phyloP scores from a whole-genome alignment of 1,140 invertebrate genomes.

The Trissolcus basalis region DNA sequence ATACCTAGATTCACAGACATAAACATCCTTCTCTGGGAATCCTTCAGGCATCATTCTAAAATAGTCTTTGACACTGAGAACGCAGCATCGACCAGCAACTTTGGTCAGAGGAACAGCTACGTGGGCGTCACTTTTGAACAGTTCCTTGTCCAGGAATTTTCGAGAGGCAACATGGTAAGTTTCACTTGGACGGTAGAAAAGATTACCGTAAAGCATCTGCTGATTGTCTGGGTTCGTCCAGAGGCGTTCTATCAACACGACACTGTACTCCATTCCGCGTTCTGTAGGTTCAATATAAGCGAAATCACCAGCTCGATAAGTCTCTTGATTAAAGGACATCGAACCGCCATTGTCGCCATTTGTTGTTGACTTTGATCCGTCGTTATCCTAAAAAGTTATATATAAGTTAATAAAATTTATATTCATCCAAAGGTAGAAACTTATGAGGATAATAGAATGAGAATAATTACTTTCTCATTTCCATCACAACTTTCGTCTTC shows the following conservation, averaged over 20 bases:
- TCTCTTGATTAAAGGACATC: conserved; percentile 83
- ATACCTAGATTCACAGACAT: conserved; percentile 97
- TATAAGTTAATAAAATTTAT: too few relatives aligned
- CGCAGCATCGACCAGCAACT: conserved; percentile 93
- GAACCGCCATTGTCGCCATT: conserved; percentile 74
- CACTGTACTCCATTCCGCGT: conserved; percentile 87
- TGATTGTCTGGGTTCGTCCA: conserved; percentile 90
- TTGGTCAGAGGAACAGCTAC: conserved; percentile 89
- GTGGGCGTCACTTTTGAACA: conserved; percentile 95
- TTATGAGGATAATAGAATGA: too few relatives aligned
- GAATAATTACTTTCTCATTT: conserved; percentile 71
- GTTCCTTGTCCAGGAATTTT: conserved; percentile 96
- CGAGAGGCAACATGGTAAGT: conserved; percentile 96
- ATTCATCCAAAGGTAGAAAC: too few relatives aligned
- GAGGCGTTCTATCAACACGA: conserved; percentile 91
- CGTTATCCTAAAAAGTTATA: conserved; percentile 62
- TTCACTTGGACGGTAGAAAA: conserved; percentile 85
- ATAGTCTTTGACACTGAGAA: conserved; percentile 97
- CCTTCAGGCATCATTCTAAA: conserved; percentile 91
- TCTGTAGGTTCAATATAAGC: conserved; percentile 90
- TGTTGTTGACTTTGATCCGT: conserved; percentile 56
- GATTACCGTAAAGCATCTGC: conserved; percentile 92
- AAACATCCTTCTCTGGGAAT: conserved; percentile 95
- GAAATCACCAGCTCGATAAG: conserved; percentile 90
- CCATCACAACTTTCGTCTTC: conserved; percentile 85